A percentile compares a stretch with the other conserved stretches of the same genome.
phyloP scores from a whole-genome alignment of 2,797 vertebrate species.

The Sphenodon punctatus region DNA sequence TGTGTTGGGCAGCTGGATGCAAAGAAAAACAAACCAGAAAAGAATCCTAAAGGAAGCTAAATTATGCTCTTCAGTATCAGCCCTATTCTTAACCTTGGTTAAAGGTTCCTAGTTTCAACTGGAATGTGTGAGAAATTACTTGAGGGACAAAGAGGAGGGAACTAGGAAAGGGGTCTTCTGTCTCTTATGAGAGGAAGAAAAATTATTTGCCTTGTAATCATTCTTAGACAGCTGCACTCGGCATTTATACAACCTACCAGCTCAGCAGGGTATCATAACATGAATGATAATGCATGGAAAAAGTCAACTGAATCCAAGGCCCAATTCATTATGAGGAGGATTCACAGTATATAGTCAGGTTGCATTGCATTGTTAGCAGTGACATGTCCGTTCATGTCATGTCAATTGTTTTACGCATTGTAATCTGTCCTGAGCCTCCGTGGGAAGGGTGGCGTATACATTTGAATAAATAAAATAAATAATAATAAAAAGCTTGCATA shows the following conservation, averaged over 20 bases:
- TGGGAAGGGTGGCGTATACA: too few species aligned
- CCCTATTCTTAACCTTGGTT: neutral
- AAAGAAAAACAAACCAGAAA: constrained; percentile 32
- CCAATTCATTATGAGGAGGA: constrained; percentile 31
- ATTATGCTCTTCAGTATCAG: neutral
- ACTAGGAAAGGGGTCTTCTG: neutral
- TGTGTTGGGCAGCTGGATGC: neutral
- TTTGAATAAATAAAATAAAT: too few species aligned
- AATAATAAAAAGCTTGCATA: too few species aligned
- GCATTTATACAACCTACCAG: constrained; percentile 21
- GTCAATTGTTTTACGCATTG: too few species aligned
- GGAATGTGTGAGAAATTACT: constrained; percentile 8
- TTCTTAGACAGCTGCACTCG: constrained; percentile 43
- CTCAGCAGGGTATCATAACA: constrained; percentile 40
- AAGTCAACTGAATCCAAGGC: constrained; percentile 39
- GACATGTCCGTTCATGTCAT: rapidly evolving
- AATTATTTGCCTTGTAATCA: constrained; percentile 51
- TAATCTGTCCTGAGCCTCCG: too few species aligned
- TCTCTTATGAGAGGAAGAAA: constrained; percentile 6
- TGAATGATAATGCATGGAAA: constrained; percentile 35
- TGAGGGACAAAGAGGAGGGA: neutral
- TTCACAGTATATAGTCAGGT: neutral
- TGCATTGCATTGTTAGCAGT: constrained; percentile 7
- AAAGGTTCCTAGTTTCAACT: constrained; percentile 13
- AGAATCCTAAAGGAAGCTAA: constrained; percentile 11